These are phyloP conservation scores for Podargus strigoides DNA, from an alignment of 2,797 vertebrate genomes.

Conservation along the genomic window DNA sequence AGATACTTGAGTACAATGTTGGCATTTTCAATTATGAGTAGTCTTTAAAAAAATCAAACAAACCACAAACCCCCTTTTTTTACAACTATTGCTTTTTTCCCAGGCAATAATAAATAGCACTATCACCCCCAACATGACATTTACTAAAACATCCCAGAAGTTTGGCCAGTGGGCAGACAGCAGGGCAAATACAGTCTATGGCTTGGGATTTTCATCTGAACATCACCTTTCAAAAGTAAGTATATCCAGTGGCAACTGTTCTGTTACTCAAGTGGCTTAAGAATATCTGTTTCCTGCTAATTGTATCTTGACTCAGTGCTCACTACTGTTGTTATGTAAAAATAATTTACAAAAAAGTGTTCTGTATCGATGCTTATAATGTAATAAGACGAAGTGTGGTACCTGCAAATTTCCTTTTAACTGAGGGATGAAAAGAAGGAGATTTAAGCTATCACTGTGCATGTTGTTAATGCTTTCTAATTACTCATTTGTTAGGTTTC, in stretches of 20 bases:
- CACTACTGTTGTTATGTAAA: neutral
- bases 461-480: neutral
- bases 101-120: constrained; percentile 99
- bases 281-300: neutral
- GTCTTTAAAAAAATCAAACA: neutral
- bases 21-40: neutral
- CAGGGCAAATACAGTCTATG: constrained; percentile 96
- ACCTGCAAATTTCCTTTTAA: neutral
- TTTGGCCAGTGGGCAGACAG: constrained; percentile 99
- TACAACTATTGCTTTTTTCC: constrained; percentile 44
- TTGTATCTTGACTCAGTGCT: neutral
- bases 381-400: neutral
- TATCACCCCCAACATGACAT: constrained; percentile 99
- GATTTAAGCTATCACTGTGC: neutral
- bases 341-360: neutral
- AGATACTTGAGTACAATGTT: neutral
- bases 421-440: neutral
- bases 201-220: constrained; percentile 97
- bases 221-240: constrained; percentile 95
- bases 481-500: neutral
- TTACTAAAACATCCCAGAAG: constrained; percentile 99
- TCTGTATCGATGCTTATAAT: neutral
- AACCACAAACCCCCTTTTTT: rapidly evolving
- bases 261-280: neutral
- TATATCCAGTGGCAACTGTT: neutral